Conservation (phyloP, 2,113 vertebrate species). For the Sinocyclocheilus maitianheensis region DNA sequence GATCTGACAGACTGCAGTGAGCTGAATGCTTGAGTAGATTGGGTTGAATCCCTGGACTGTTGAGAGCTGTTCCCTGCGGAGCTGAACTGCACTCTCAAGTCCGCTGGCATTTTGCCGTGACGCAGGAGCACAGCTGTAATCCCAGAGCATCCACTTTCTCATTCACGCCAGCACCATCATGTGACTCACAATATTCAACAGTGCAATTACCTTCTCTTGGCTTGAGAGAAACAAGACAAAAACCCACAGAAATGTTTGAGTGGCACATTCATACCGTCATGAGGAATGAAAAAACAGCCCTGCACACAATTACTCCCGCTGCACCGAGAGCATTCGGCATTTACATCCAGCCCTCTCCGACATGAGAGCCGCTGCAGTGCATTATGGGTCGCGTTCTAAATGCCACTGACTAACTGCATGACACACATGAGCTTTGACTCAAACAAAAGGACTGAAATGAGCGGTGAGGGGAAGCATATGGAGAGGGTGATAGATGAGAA, state of each 20-base stretch:
- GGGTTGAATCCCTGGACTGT: neutral
- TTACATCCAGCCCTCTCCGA: neutral
- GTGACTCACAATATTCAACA: conserved; percentile 52
- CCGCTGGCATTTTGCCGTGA: conserved; percentile 70
- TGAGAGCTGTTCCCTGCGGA: conserved; percentile 47
- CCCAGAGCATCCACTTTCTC: conserved; percentile 54
- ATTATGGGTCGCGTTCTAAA: neutral
- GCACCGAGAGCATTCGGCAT: neutral
- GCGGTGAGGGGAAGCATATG: neutral
- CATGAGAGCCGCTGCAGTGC: neutral
- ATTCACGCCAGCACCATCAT: conserved; percentile 57
- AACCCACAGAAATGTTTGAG: conserved; percentile 37
- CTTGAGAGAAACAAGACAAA: conserved; percentile 42
- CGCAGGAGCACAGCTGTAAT: conserved; percentile 70
- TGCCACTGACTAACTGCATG: neutral
- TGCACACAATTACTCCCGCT: neutral
- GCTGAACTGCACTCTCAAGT: conserved; percentile 61
- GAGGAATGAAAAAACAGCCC: conserved; percentile 13
- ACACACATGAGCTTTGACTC: neutral
- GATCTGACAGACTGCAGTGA: too few species aligned
- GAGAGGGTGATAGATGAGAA: neutral
- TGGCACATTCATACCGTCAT: conserved; percentile 5
- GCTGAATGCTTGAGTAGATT: neutral
- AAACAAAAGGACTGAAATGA: neutral
- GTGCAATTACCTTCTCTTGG: conserved; percentile 53